Evolutionary conservation across 1,140 invertebrate genomes (phyloP).

Genomic region (Drosophila repleta): DNA sequence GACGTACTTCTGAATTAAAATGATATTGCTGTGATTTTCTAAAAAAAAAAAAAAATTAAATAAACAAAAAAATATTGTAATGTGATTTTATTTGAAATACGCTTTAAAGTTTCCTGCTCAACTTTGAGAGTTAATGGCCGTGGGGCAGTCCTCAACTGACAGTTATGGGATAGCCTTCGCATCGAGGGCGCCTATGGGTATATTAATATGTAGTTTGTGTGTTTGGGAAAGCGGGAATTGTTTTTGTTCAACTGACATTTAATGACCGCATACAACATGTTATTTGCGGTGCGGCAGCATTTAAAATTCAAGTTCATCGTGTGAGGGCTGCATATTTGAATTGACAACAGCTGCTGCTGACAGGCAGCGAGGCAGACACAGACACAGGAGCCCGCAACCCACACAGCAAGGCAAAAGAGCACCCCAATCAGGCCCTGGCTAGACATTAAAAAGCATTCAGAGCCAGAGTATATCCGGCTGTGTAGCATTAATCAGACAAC

Average conservation of each 20-base stretch:
- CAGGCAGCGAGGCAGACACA: conserved; percentile 36
- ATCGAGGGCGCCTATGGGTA: conserved; percentile 33
- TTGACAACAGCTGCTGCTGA: conserved; percentile 65
- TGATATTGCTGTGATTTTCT: no score
- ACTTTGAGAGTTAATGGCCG: conserved; percentile 19
- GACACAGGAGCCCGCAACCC: not conserved
- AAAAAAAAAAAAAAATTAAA: no score
- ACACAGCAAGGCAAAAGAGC: not conserved
- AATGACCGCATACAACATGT: conserved; percentile 72
- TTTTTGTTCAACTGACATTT: conserved; percentile 73
- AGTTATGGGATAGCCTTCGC: conserved; percentile 54
- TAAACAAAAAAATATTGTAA: not conserved
- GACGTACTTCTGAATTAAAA: no score
- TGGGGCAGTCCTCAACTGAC: conserved; percentile 43
- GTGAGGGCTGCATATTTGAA: conserved; percentile 43
- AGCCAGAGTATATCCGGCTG: conserved; percentile 28
- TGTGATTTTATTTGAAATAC: not conserved
- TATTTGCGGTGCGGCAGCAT: conserved; percentile 64
- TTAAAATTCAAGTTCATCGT: conserved; percentile 76
- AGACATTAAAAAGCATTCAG: conserved; percentile 31
- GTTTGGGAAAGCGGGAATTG: conserved; percentile 25
- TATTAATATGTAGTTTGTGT: conserved; percentile 57
- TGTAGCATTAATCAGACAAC: conserved; percentile 29
- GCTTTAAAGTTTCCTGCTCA: conserved; percentile 2
- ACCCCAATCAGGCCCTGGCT: not conserved